Percentiles rank a stretch among this genome's conserved stretches.
phyloP scores from a whole-genome alignment of 2,888 invertebrate species.

The Hypomecis atomaria region DNA sequence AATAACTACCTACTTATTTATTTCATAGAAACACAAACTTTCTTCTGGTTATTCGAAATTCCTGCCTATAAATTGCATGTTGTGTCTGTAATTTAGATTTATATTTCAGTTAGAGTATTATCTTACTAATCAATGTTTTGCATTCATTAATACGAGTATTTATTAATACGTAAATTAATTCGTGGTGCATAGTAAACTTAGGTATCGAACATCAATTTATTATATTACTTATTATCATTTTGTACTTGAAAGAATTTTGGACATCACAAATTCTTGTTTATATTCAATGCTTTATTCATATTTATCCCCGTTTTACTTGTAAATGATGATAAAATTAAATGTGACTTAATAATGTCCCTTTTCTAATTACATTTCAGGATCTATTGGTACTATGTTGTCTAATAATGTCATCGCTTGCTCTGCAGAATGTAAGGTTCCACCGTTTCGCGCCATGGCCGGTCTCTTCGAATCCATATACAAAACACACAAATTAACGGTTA shows the following conservation, averaged over 20 bases:
- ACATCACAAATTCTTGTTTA: not conserved
- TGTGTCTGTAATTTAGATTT: conserved; percentile 1
- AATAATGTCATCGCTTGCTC: conserved; percentile 63
- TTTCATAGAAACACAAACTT: no score
- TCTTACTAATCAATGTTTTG: not conserved
- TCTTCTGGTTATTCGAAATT: no score
- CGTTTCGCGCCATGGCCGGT: conserved; percentile 47
- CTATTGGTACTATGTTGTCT: conserved; percentile 51
- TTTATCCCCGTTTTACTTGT: not conserved
- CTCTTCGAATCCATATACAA: conserved; percentile 30
- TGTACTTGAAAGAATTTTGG: no score
- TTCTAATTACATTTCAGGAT: conserved; percentile 63
- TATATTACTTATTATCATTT: not conserved
- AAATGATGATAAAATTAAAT: not conserved
- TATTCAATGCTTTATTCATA: conserved; percentile 13
- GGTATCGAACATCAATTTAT: not conserved
- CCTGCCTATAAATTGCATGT: not conserved
- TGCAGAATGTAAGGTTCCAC: conserved; percentile 61
- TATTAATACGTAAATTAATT: not conserved
- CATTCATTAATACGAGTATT: not conserved
- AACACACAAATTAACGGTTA: conserved; percentile 26
- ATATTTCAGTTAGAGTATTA: not conserved
- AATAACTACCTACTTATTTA: no score
- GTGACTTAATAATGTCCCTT: conserved; percentile 44
- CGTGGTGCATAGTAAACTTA: conserved; percentile 1